Base-by-base conservation (phyloP, 64 coral and sea anemone genomes). In the Orbicella faveolata region DNA sequence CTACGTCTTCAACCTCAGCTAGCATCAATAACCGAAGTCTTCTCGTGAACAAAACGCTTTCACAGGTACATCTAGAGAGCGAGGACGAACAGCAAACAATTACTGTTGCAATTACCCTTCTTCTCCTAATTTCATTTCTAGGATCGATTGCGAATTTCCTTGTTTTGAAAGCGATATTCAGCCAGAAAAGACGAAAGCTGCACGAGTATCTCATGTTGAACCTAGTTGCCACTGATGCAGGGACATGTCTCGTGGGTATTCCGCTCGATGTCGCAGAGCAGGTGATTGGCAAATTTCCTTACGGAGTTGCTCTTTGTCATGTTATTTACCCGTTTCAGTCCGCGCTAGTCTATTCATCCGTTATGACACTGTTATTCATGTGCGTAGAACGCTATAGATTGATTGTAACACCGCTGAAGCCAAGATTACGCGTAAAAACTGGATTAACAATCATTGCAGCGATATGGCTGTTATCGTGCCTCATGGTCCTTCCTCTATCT, bases 271-370 rank as follows among this genome's bases (percentile, higher is more conserved):
- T 96, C 12, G 89, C 78, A 4, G 94, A 96, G 20, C 63, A 89
- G 51, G 75, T 83, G 11, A 67, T 81, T 9, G 88, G 69, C 9
- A 73, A 68, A 39, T 99, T 92, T 62, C 93, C 92, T 0, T 99
- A 93, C 63, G 97, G 97, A 17, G 72, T 63, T 6, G 86, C 95
- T 16, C 44, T 99, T 1, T 99, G 97, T 34, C 95, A 81, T 36
- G 76, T 96, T 14, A 94, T 96, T 52, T 99, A 95, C 75, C 97
- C 97, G 20, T 87, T 95, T 16, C 97, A 99, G 63, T 96, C 97
- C 9, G 76, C 96, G 52, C 70, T 99, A 1, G 87, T 99, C 59
- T 83, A 80, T 5, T 90, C 93, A 18, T 99, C 94, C n/a, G 89
- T 94, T 1, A 79, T 99, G 86, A 99, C 91, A 13, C 80, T 99